These are phyloP conservation scores for Frankliniella fusca DNA, from an alignment of 2,888 invertebrate species.

Conservation along the genomic window DNA sequence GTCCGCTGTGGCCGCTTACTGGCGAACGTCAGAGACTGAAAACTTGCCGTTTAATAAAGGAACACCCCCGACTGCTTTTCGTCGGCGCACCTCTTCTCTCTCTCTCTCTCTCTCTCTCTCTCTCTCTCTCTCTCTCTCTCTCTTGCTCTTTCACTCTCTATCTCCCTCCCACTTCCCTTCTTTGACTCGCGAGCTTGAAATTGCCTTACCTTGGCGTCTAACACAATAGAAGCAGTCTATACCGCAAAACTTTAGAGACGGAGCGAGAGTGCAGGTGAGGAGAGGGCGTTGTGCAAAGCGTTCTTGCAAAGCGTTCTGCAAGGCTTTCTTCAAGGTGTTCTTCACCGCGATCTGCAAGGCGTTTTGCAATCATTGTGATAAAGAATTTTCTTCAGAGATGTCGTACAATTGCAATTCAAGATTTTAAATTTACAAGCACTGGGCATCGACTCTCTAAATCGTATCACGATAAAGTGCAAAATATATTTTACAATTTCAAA, in stretches of 20 bases:
- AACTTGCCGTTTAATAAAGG: constrained; percentile 1
- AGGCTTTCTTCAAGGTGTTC: no score
- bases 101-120: background rate
- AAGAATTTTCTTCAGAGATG: no score
- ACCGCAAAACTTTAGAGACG: background rate
- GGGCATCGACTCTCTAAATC: no score
- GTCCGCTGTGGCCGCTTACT: background rate
- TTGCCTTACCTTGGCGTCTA: constrained; percentile 7
- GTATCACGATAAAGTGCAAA: no score
- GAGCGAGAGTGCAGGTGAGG: background rate
- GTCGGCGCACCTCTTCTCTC: background rate
- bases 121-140: background rate
- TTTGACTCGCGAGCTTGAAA: background rate
- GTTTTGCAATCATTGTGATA: no score
- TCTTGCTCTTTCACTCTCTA: background rate
- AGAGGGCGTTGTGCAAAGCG: no score
- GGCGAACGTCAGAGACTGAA: background rate
- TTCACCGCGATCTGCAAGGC: no score
- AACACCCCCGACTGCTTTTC: background rate
- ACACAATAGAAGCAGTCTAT: constrained; percentile 3
- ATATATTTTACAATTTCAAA: no score
- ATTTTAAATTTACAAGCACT: no score
- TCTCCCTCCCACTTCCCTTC: background rate
- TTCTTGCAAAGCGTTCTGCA: no score
- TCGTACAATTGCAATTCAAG: no score